Conservation (phyloP, 2,888 invertebrate genomes). For the Lasioglossum vierecki region DNA sequence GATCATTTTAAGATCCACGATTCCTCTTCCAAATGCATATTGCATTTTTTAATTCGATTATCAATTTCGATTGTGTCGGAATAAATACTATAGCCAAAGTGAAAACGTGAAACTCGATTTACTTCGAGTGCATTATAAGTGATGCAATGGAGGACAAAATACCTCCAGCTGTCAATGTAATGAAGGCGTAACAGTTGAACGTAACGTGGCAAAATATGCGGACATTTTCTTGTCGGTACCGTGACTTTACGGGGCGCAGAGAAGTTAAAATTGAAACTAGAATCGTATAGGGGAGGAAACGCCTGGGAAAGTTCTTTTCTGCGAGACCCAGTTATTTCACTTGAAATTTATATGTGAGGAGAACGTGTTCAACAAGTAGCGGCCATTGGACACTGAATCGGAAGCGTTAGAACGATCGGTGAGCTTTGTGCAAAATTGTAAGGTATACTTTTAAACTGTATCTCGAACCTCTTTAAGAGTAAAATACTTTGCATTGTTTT, state of each 20-base stretch:
- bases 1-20: neutral
- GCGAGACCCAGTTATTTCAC: neutral
- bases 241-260: neutral
- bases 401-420: neutral
- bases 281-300: neutral
- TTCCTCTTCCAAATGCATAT: neutral
- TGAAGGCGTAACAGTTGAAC: neutral
- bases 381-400: neutral
- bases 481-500: neutral
- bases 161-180: neutral
- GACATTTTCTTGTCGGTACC: neutral
- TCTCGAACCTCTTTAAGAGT: too few relatives aligned
- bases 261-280: conserved; percentile 5
- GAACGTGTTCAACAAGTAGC: conserved; percentile 1
- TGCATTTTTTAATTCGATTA: neutral
- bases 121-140: neutral
- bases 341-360: neutral
- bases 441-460: neutral
- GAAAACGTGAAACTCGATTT: neutral
- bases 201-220: neutral
- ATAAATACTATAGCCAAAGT: too few relatives aligned
- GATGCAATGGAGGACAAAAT: neutral
- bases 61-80: neutral
- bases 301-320: neutral
- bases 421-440: neutral